Conservation (phyloP, 2,113 vertebrate species). For the Hydrochoerus hydrochaeris region DNA sequence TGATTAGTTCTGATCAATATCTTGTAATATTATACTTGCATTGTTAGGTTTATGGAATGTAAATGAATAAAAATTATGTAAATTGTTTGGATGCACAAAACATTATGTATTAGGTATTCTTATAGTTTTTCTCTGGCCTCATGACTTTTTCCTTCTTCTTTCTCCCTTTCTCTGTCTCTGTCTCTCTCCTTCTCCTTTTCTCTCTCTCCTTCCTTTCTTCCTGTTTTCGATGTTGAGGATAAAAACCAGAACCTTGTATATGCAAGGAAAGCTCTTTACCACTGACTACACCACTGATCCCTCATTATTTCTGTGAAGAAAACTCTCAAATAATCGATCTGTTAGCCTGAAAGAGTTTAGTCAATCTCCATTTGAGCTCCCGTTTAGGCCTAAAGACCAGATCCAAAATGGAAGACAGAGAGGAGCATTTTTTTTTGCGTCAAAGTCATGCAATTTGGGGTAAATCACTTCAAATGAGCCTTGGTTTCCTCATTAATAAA, state of each 20-base stretch:
- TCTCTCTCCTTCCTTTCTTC: not conserved
- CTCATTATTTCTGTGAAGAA: not conserved
- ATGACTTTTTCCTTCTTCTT: not conserved
- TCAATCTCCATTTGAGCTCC: not conserved
- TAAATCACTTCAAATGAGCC: not conserved
- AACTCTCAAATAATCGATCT: not conserved
- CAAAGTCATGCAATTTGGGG: not conserved
- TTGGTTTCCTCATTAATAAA: not conserved
- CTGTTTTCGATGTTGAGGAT: not conserved
- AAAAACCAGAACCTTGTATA: not conserved
- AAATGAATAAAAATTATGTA: not conserved
- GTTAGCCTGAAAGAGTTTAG: not conserved
- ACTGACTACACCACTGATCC: not conserved
- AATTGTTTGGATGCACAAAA: slow-evolving; percentile 25
- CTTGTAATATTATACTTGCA: not conserved
- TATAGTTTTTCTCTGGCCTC: slow-evolving; percentile 5
- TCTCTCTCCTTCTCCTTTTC: not conserved
- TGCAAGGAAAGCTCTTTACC: not conserved
- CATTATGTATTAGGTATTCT: not conserved
- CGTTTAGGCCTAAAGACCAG: not conserved
- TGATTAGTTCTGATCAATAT: not conserved
- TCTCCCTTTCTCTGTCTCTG: not conserved
- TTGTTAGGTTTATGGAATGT: not conserved
- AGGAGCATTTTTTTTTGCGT: not conserved
- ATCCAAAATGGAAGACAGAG: not conserved